Percentiles rank a stretch among this genome's conserved stretches.
Evolutionary conservation across 2,113 vertebrate species (phyloP).

Genomic region (Peromyscus californicus): DNA sequence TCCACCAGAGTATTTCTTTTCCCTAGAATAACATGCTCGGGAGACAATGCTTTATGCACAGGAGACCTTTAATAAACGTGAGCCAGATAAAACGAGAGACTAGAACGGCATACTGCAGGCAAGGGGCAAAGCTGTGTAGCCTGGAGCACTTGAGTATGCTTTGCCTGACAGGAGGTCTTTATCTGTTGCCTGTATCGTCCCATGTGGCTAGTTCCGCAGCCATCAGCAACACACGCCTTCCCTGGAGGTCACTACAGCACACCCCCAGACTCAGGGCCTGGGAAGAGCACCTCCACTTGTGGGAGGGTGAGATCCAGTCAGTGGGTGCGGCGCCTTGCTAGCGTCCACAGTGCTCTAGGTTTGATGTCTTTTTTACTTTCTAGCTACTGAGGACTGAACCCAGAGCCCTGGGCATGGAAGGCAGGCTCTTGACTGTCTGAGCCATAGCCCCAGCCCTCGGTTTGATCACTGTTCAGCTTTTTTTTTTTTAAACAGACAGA

Average conservation of each 20-base stretch:
- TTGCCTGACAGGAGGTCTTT: not conserved
- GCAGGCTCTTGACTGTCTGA: not conserved
- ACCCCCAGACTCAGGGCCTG: not conserved
- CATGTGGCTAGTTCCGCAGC: not conserved
- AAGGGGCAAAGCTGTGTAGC: constrained; percentile 3
- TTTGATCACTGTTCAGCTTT: not conserved
- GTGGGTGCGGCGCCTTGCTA: not conserved
- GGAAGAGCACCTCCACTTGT: not conserved
- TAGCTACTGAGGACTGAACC: not conserved
- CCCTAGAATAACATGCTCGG: not conserved
- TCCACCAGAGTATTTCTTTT: not conserved
- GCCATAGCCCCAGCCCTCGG: not conserved
- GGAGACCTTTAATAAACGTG: not conserved
- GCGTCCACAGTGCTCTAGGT: too few relatives aligned
- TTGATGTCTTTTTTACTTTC: not conserved
- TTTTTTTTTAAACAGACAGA: not conserved
- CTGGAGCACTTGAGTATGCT: not conserved
- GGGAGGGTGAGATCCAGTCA: not conserved
- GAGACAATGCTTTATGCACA: not conserved
- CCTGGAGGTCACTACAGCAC: not conserved
- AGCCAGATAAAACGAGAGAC: not conserved
- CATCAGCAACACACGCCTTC: not conserved
- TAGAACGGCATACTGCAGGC: not conserved
- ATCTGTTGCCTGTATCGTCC: not conserved
- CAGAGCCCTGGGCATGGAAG: not conserved